Conservation (phyloP, 1,140 invertebrate species). For the Plectrocnemia conspersa region DNA sequence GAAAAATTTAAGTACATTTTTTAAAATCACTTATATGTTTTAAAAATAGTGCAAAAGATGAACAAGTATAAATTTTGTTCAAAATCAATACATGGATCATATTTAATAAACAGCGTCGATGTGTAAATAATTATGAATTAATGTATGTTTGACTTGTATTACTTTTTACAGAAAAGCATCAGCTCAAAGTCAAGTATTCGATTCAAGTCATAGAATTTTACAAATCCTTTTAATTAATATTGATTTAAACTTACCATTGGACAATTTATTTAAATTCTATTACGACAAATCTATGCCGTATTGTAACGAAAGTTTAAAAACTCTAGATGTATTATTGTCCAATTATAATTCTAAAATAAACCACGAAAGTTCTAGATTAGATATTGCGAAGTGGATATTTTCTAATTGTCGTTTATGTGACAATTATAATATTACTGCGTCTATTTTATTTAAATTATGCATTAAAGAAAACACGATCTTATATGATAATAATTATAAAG, state of each 20-base stretch:
- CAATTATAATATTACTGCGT: not conserved
- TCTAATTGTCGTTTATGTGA: not conserved
- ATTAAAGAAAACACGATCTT: slow-evolving; percentile 21
- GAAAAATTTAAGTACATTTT: not conserved
- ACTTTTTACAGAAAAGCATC: slow-evolving; percentile 30
- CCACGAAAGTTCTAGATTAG: slow-evolving; percentile 17
- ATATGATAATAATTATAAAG: slow-evolving; percentile 9
- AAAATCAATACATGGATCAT: not conserved
- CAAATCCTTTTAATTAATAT: slow-evolving; percentile 14
- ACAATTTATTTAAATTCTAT: slow-evolving; percentile 26
- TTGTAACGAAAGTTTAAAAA: slow-evolving; percentile 14
- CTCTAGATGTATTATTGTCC: slow-evolving; percentile 14
- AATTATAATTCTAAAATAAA: slow-evolving; percentile 25
- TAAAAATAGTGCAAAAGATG: not conserved
- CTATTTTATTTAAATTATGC: slow-evolving; percentile 23
- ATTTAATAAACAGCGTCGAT: too few relatives aligned
- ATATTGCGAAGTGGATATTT: slow-evolving; percentile 26
- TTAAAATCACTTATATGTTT: slow-evolving; percentile 11
- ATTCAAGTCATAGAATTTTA: slow-evolving; percentile 22
- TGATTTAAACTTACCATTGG: slow-evolving; percentile 15
- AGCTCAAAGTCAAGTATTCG: slow-evolving; percentile 12
- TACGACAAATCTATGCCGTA: slow-evolving; percentile 21
- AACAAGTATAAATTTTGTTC: not conserved
- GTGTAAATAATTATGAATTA: not conserved
- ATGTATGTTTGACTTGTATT: slow-evolving; percentile 6